These are phyloP conservation scores for Macaca fascicularis DNA, from an alignment of 2,113 vertebrate genomes.

Conservation along the genomic window T2T-MFA8v1.1 NC_088388.1:29564501-29565000, in stretches of 20 bases:
- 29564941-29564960: background rate
- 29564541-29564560: background rate
- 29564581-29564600: background rate
- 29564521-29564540: background rate
- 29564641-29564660: background rate
- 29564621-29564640: background rate
- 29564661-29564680: constrained; percentile 13
- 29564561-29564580: background rate
- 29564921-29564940: background rate
- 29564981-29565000: background rate
- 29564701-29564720: background rate
- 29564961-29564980: background rate
- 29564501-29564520: background rate
- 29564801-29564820: background rate
- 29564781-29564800: background rate
- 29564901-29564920: background rate
- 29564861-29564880: background rate
- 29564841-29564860: background rate
- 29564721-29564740: background rate
- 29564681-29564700: background rate
- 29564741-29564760: background rate
- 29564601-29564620: constrained; percentile 12
- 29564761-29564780: background rate
- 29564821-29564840: background rate
- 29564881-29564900: background rate